Evolutionary conservation across 1,140 invertebrate species (phyloP).

Genomic region (Dendrolimus kikuchii): DNA sequence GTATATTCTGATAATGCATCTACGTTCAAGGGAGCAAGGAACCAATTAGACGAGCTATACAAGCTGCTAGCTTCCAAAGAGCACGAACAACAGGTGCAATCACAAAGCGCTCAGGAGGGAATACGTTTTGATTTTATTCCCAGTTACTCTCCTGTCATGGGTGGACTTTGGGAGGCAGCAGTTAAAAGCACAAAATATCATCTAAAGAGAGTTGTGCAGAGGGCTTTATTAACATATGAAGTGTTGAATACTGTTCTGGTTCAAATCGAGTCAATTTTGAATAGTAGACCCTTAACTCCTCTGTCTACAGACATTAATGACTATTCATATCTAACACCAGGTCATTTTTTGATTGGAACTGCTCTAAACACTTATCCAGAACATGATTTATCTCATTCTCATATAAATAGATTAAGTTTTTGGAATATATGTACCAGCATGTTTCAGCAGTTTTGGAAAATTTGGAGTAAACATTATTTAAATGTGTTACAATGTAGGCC

Average conservation of each 20-base stretch:
- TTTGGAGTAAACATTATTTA: too few relatives aligned
- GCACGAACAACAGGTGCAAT: background rate
- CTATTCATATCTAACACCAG: background rate
- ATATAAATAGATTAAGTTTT: too few relatives aligned
- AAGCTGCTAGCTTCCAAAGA: slow-evolving; percentile 1
- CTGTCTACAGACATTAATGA: slow-evolving; percentile 2
- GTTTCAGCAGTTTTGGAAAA: too few relatives aligned
- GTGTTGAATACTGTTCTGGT: slow-evolving; percentile 3
- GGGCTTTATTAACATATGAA: slow-evolving; percentile 17
- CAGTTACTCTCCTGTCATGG: slow-evolving; percentile 36
- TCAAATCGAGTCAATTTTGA: slow-evolving; percentile 25
- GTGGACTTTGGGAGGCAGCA: slow-evolving; percentile 23
- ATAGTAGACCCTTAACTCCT: slow-evolving; percentile 1
- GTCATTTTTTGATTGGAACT: too few relatives aligned
- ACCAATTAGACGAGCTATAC: slow-evolving; percentile 1
- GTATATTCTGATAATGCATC: slow-evolving; percentile 43
- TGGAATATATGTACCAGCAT: too few relatives aligned
- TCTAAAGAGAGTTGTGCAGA: slow-evolving; percentile 44
- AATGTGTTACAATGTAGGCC: background rate
- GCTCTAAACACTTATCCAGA: too few relatives aligned
- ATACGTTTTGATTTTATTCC: slow-evolving; percentile 37
- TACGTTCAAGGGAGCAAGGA: slow-evolving; percentile 1
- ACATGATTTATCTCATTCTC: too few relatives aligned
- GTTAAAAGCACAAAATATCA: slow-evolving; percentile 15
- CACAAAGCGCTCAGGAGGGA: slow-evolving; percentile 1